These are phyloP conservation scores for Stegodyphus mimosarum DNA, from an alignment of 1,140 invertebrate genomes.

Conservation along the genomic window DNA sequence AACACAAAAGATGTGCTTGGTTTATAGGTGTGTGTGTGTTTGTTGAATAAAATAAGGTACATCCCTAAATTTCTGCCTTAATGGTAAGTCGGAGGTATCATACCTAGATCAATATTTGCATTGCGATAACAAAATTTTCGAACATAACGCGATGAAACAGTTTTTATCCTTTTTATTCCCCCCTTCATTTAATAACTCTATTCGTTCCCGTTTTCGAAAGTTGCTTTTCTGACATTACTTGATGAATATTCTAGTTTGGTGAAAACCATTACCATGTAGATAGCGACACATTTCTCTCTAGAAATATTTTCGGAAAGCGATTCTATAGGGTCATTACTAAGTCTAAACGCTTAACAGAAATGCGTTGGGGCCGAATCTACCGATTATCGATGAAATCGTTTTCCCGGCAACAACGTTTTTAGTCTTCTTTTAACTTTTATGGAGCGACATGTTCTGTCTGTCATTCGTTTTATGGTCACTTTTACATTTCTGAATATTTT, in stretches of 20 bases:
- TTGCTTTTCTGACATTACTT: constrained; percentile 51
- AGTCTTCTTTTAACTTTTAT: constrained; percentile 52
- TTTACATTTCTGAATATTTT: constrained; percentile 53
- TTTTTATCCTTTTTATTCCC: constrained; percentile 4
- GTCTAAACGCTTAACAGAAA: constrained; percentile 1
- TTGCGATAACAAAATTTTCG: constrained; percentile 14
- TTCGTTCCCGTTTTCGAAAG: constrained; percentile 18
- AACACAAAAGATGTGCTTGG: too few relatives aligned
- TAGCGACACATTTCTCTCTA: constrained; percentile 40
- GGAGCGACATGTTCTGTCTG: constrained; percentile 13
- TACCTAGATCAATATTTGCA: constrained; percentile 44
- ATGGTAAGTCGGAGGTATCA: constrained; percentile 24
- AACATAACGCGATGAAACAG: not conserved
- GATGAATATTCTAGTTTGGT: constrained; percentile 40
- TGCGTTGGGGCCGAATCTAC: constrained; percentile 5
- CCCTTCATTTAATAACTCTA: constrained; percentile 33
- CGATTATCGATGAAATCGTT: constrained; percentile 39
- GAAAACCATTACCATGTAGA: constrained; percentile 38
- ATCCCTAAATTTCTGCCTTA: constrained; percentile 26
- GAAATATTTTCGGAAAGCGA: constrained; percentile 26
- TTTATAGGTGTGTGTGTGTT: too few relatives aligned
- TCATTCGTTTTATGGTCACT: constrained; percentile 54
- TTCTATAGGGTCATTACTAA: constrained; percentile 38
- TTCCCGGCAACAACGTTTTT: constrained; percentile 37
- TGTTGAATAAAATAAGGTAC: too few relatives aligned